Conservation (phyloP, 2,797 vertebrate species). For the Sebastes matsubarae region DNA sequence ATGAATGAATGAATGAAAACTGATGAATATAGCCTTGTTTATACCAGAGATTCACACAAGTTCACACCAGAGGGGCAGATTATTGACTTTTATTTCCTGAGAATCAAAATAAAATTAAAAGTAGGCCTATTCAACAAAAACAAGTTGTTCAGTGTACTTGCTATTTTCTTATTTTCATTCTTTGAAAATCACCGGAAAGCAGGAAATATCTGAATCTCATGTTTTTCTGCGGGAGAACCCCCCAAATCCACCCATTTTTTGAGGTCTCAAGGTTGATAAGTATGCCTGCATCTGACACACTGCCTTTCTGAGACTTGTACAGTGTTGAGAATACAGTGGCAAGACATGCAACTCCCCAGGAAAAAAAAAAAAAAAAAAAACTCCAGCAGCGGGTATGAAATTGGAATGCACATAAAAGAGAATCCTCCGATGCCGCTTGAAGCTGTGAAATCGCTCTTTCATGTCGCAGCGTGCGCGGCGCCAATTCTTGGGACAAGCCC, state of each 20-base stretch:
- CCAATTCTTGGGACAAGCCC: constrained; percentile 64
- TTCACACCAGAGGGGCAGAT: too few species aligned
- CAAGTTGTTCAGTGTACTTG: too few species aligned
- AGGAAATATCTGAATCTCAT: neutral
- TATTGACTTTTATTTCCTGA: too few species aligned
- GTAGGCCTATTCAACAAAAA: too few species aligned
- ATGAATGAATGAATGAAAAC: too few species aligned
- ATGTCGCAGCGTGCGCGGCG: constrained; percentile 37
- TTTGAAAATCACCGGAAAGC: too few species aligned
- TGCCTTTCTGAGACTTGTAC: constrained; percentile 9
- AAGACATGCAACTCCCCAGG: constrained; percentile 26
- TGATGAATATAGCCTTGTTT: too few species aligned
- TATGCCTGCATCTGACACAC: constrained; percentile 1
- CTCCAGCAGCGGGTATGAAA: constrained; percentile 49
- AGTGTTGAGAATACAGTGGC: constrained; percentile 34
- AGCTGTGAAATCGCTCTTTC: constrained; percentile 75
- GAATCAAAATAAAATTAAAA: too few species aligned
- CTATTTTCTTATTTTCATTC: too few species aligned
- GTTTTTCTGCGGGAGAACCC: too few species aligned
- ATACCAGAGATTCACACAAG: too few species aligned
- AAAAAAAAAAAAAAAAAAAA: neutral
- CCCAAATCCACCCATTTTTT: neutral
- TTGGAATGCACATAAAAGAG: constrained; percentile 67
- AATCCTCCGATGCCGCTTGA: constrained; percentile 60
- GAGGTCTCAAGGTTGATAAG: neutral